A percentile compares a stretch with the other conserved stretches of the same genome.
phyloP scores from a whole-genome alignment of 2,888 invertebrate genomes.

The Graphium colonna region DNA sequence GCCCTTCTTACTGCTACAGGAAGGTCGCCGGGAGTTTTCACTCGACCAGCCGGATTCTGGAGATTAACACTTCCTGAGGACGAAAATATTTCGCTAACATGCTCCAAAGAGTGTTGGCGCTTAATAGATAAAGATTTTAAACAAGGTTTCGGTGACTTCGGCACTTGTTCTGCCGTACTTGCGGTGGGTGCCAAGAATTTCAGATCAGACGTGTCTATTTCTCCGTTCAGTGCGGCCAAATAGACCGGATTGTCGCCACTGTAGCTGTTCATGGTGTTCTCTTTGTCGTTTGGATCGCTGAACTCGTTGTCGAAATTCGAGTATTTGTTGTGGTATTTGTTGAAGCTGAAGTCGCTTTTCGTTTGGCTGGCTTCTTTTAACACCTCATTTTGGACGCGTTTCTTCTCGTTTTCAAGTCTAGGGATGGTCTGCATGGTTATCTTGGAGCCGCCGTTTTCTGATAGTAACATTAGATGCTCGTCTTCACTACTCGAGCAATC shows the following conservation, averaged over 20 bases:
- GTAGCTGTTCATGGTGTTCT: slow-evolving; percentile 57
- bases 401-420: slow-evolving; percentile 39
- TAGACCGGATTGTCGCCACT: slow-evolving; percentile 71
- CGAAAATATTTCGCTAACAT: slow-evolving; percentile 87
- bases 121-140: slow-evolving; percentile 58
- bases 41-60: slow-evolving; percentile 87
- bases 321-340: slow-evolving; percentile 66
- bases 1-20: slow-evolving; percentile 88
- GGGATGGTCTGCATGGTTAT: slow-evolving; percentile 70
- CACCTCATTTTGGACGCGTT: slow-evolving; percentile 56
- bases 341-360: slow-evolving; percentile 57
- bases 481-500: slow-evolving; percentile 75
- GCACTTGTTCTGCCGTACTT: slow-evolving; percentile 48
- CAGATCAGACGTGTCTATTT: slow-evolving; percentile 50
- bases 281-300: slow-evolving; percentile 71
- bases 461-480: slow-evolving; percentile 68
- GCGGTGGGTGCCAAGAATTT: slow-evolving; percentile 36
- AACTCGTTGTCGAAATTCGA: slow-evolving; percentile 71
- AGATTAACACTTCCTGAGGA: slow-evolving; percentile 83
- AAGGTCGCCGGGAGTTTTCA: slow-evolving; percentile 91
- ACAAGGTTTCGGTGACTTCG: slow-evolving; percentile 51
- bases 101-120: slow-evolving; percentile 86
- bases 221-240: slow-evolving; percentile 64
- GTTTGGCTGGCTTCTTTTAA: slow-evolving; percentile 64
- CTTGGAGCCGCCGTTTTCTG: slow-evolving; percentile 69